phyloP scores from a whole-genome alignment of 2,888 invertebrate species.

The Cyrtodaria siliqua region DNA sequence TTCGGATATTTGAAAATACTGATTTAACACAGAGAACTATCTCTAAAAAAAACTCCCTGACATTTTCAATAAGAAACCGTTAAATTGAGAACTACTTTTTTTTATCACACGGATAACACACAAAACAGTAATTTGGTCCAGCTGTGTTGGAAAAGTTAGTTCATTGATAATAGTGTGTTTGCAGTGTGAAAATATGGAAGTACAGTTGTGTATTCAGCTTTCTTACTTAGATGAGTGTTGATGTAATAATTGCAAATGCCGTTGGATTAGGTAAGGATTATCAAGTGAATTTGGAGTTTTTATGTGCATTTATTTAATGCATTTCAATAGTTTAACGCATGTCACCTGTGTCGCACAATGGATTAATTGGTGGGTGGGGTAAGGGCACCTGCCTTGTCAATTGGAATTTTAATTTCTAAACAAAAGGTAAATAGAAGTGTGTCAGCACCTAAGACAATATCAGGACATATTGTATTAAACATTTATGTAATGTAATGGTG shows the following conservation, averaged over 20 bases:
- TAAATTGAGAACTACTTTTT: background rate
- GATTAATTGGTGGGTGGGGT: slow-evolving; percentile 12
- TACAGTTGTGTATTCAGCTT: background rate
- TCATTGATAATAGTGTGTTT: slow-evolving; percentile 23
- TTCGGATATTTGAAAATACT: background rate
- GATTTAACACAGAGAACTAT: background rate
- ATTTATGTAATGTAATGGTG: too few species aligned
- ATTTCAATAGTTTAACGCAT: background rate
- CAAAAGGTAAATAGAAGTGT: too few species aligned
- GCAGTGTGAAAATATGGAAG: background rate
- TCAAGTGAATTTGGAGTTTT: slow-evolving; percentile 1
- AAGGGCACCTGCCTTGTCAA: slow-evolving; percentile 1
- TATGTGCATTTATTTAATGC: background rate
- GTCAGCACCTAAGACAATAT: too few species aligned
- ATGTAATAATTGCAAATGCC: slow-evolving; percentile 3
- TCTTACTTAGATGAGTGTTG: background rate
- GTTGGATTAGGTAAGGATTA: slow-evolving; percentile 30
- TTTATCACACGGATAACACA: slow-evolving; percentile 5
- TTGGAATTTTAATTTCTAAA: too few species aligned
- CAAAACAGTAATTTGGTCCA: slow-evolving; percentile 10
- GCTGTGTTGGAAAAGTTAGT: slow-evolving; percentile 14
- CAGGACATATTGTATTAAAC: too few species aligned
- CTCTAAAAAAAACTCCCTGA: background rate
- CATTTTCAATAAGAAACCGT: too few species aligned
- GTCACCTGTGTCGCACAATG: slow-evolving; percentile 29